Base-by-base conservation (phyloP, 1,140 invertebrate genomes). In the Drosophila ficusphila region DNA sequence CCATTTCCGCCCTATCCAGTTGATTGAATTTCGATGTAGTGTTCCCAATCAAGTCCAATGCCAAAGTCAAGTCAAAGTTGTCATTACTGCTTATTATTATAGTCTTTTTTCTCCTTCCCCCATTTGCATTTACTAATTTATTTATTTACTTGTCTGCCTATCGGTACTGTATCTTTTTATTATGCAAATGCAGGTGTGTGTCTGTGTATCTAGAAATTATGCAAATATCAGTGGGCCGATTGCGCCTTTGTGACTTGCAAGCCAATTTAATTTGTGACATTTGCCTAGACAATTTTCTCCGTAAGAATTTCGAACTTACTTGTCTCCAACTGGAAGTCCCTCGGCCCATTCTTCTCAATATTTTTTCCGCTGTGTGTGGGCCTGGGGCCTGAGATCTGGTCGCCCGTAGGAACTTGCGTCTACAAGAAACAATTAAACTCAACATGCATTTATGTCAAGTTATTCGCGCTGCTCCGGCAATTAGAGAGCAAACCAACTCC, bases 381-480 rank as follows among this genome's bases (percentile, higher is more conserved):
- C 75, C 60, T 18, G 34, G 27, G 6, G 8, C 31, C 12, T n/a
- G 34, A 12, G 18, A 9, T 16, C 36, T 36, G 11, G 9, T 49
- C 48, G 52, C 38, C 33, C 62, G 61, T 64, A 79, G 81, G 72
- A 86, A 85, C 76, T 72, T 68, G 79, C 79, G 79, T 83, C 69
- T 75, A 83, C 79, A 85, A 76, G 72, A 72, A 81, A 85, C 81
- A 85, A 85, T 85, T 85, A 85, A 85, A 85, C 58, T 73, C 81
- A 86, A 85, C 82, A 85, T 85, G 81, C 82, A 85, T 85, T 85
- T 88, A 86, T 85, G 81, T 86, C 76, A 86, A 81, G 67, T 86
- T 81, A 81, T 88, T 86, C 76, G 82, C 76, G 81, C 82, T 86
- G 68, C 53, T 57, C 57, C 82, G 49, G 68, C 81, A 85, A 85